Evolutionary conservation across 2,113 vertebrate species (phyloP), one percentile per base, ranked within the genome.

Genomic region (Pipa parva): DNA sequence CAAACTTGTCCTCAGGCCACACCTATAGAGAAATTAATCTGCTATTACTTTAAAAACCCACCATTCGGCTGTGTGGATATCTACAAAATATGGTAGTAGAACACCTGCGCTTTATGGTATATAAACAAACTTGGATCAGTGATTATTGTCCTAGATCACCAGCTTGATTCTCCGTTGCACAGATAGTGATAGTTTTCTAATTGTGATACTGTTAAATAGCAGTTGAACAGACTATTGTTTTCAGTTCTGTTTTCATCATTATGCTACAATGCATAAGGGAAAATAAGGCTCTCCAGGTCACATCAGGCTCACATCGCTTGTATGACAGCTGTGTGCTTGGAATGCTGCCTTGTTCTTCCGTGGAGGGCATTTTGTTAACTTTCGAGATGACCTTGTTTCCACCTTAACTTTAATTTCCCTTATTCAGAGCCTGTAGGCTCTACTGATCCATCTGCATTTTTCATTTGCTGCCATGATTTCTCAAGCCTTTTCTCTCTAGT

Each of bases 401-500:
- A 79, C 66, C 36, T 74, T 63, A 61, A 52, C 24, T 24, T 5
- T 15, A 50, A 59, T 42, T 55, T 42, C 62, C 26, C 27, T 63
- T 75, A 76, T 79, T 78, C 78, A 80, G 79, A 83, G 77, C 76
- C 77, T 77, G 77, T 74, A 78, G 78, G 72, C 79, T 78, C 72
- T 61, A 67, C 71, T 77, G 74, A 62, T 63, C 79, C 78, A 82
- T 80, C 80, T 82, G 81, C 77, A 82, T 82, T 80, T n/a, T 80
- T 77, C 74, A 20, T 82, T 73, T 75, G 51, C 49, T 80, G 72
- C 63, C 61, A 77, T 74, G 73, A 79, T 73, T 68, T 71, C 79
- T 80, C 71, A 66, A 77, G 76, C 79, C 79, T 80, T 76, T n/a
- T 17, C 18, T 33, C 29, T 27, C 42, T 37, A 64, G 39, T 24